These are phyloP conservation scores for Leptobrachium ailaonicum DNA, from an alignment of 2,113 vertebrate species.

Conservation along the genomic window DNA sequence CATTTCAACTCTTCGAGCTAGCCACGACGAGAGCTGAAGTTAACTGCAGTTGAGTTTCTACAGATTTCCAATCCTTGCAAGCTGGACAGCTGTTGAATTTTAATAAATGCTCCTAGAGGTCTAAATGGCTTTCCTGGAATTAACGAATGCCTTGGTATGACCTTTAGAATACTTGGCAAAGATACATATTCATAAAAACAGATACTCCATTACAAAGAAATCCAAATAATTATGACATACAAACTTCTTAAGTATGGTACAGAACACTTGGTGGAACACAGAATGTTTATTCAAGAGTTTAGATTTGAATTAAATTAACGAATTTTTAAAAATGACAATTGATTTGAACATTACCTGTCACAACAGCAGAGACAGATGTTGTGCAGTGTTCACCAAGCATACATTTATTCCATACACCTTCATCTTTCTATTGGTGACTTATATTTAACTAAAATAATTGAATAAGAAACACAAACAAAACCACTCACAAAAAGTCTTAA, in stretches of 20 bases:
- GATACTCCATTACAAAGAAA: constrained; percentile 39
- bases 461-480: no score
- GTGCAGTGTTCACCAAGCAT: no score
- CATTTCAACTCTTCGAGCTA: no score
- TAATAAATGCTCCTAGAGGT: no score
- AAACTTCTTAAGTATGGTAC: constrained; percentile 34
- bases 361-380: constrained; percentile 3
- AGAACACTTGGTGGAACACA: constrained; percentile 45
- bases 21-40: no score
- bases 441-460: no score
- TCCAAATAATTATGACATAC: constrained; percentile 44
- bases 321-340: constrained; percentile 7
- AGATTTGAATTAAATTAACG: constrained; percentile 15
- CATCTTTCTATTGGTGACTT: no score
- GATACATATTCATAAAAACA: constrained; percentile 29
- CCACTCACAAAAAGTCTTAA: no score
- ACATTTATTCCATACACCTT: no score
- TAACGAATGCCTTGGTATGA: constrained; percentile 23
- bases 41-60: no score
- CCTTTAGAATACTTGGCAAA: constrained; percentile 30
- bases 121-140: constrained; percentile 5
- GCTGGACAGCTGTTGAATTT: no score
- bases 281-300: constrained; percentile 27
- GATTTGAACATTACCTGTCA: constrained; percentile 6
- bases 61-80: no score